These are phyloP conservation scores for Tachysurus vachellii DNA, from an alignment of 2,113 vertebrate genomes.

Conservation along the genomic window DNA sequence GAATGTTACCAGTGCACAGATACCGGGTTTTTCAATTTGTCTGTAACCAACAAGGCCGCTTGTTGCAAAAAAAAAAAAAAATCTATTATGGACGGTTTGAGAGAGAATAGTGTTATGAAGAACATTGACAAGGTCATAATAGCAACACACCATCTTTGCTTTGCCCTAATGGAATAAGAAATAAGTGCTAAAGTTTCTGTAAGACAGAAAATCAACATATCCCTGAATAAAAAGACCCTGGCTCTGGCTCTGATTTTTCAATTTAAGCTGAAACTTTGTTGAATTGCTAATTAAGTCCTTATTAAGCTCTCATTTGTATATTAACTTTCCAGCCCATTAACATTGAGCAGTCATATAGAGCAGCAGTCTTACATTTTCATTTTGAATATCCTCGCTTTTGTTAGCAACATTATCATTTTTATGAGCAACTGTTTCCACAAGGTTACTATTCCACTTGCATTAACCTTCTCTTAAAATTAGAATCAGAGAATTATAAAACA, in stretches of 20 bases:
- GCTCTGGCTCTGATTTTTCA: not conserved
- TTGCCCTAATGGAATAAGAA: not conserved
- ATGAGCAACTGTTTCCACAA: not conserved
- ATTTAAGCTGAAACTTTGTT: too few species aligned
- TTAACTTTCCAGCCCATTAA: slow-evolving; percentile 39
- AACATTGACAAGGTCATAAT: slow-evolving; percentile 13
- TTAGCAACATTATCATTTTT: slow-evolving; percentile 16
- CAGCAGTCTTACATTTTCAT: not conserved
- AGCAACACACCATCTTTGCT: slow-evolving; percentile 22
- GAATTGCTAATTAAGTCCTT: not conserved
- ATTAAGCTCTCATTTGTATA: not conserved
- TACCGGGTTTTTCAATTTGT: not conserved
- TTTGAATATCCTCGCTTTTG: slow-evolving; percentile 13
- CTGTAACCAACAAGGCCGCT: slow-evolving; percentile 3
- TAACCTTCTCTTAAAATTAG: not conserved
- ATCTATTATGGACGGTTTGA: not conserved
- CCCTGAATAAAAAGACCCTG: not conserved
- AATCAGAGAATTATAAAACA: slow-evolving; percentile 11
- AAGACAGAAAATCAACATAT: not conserved
- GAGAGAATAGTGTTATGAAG: not conserved
- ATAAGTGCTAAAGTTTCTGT: not conserved
- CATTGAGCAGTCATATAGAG: not conserved
- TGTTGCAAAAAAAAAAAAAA: not conserved
- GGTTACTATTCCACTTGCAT: not conserved
- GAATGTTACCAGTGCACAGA: not conserved